These are phyloP conservation scores for cattle (Bos taurus) DNA, from an alignment of 2,113 vertebrate species.

Conservation along the genomic window ARS-UCD2.0 NC_037339.1:37565501-37566000, in stretches of 20 bases:
- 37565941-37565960: not conserved
- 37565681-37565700: not conserved
- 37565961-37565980: not conserved
- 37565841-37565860: not conserved
- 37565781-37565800: not conserved
- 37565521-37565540: not conserved
- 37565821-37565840: not conserved
- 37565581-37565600: not conserved
- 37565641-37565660: not conserved
- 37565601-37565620: not conserved
- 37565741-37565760: not conserved
- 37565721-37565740: not conserved
- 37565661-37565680: not conserved
- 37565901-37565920: not conserved
- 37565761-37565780: not conserved
- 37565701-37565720: not conserved
- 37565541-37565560: not conserved
- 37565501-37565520: not conserved
- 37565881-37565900: not conserved
- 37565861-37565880: not conserved
- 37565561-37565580: not conserved
- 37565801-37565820: not conserved
- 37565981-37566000: not conserved
- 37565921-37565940: not conserved
- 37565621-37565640: not conserved